Percentiles rank a stretch among this genome's conserved stretches.
phyloP scores from a whole-genome alignment of 1,140 invertebrate species.

The Ooceraea biroi region DNA sequence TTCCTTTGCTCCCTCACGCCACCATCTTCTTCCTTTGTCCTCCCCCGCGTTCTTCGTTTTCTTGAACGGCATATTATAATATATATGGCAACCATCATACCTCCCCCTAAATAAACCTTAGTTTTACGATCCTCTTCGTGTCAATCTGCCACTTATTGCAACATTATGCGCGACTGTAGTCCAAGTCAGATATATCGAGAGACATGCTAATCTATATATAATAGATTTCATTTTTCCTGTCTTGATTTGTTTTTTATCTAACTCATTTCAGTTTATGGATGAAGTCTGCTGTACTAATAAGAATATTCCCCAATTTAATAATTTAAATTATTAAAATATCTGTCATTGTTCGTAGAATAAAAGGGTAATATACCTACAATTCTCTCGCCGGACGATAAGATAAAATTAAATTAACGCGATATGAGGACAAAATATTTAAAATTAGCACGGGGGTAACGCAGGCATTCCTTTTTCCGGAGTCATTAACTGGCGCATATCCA shows the following conservation, averaged over 20 bases:
- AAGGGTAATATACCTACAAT: neutral
- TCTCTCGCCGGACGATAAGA: neutral
- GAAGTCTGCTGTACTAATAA: too few species aligned
- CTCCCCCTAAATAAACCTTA: constrained; percentile 65
- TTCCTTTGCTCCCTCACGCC: constrained; percentile 62
- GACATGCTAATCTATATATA: neutral
- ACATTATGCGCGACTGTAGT: neutral
- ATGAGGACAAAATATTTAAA: constrained; percentile 39
- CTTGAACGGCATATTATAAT: constrained; percentile 43
- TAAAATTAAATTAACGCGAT: neutral
- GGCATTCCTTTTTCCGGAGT: constrained; percentile 27
- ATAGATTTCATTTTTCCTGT: neutral
- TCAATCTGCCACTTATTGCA: neutral
- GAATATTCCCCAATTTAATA: neutral
- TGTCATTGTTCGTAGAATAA: neutral
- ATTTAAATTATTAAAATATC: neutral
- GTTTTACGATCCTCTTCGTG: constrained; percentile 59
- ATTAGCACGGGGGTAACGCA: constrained; percentile 15
- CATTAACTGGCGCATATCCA: constrained; percentile 45
- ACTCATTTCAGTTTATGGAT: neutral
- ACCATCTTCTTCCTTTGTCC: constrained; percentile 68
- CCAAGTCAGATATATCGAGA: neutral
- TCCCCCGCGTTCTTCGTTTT: constrained; percentile 40
- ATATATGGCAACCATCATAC: constrained; percentile 65
- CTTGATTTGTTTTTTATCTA: too few species aligned